These are phyloP conservation scores for Daboia siamensis DNA, from an alignment of 2,113 vertebrate genomes.

Conservation along the genomic window DNA sequence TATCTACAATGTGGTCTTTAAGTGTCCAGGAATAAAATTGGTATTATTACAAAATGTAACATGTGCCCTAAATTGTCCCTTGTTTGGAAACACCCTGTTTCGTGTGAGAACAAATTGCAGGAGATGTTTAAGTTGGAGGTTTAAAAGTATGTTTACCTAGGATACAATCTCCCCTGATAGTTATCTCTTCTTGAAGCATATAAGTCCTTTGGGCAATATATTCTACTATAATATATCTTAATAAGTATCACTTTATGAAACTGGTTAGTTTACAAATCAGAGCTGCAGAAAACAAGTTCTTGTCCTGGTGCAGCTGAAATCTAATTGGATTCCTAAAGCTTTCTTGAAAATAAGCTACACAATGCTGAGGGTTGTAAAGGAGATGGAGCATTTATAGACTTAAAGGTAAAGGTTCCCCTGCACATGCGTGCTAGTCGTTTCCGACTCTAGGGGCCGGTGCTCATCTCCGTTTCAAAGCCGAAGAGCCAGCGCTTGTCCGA, in stretches of 20 bases:
- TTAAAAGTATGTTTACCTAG: not conserved
- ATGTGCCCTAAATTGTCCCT: conserved; percentile 11
- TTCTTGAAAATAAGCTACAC: not conserved
- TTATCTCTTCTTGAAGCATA: not conserved
- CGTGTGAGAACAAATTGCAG: not conserved
- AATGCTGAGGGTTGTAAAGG: not conserved
- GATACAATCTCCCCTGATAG: not conserved
- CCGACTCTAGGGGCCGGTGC: too few relatives aligned
- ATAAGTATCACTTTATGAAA: not conserved
- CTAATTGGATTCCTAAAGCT: not conserved
- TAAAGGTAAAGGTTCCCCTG: too few relatives aligned
- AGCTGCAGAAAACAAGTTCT: not conserved
- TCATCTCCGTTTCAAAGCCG: too few relatives aligned
- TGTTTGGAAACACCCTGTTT: conserved; percentile 35
- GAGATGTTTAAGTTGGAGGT: not conserved
- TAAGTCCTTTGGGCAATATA: not conserved
- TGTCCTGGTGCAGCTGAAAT: not conserved
- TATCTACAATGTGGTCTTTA: not conserved
- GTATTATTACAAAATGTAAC: conserved; percentile 35
- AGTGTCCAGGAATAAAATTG: conserved; percentile 13
- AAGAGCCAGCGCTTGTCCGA: too few relatives aligned
- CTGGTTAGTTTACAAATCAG: not conserved
- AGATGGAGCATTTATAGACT: not conserved
- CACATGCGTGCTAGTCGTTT: too few relatives aligned
- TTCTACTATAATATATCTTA: not conserved